Base-by-base conservation (phyloP, 1,140 invertebrate genomes). In the Lucilia sericata region DNA sequence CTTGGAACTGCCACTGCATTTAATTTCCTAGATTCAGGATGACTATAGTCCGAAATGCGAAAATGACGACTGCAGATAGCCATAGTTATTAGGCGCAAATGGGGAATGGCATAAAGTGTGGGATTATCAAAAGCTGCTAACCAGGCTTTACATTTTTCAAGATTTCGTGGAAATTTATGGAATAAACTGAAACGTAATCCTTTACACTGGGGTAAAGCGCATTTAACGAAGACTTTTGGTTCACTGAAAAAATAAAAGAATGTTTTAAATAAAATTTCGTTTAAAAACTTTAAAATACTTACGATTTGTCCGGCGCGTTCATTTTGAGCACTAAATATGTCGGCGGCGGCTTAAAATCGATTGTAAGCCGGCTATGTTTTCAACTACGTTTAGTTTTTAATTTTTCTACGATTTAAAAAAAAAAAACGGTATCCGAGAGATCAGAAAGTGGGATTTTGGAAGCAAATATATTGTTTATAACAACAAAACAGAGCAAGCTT, bases 61-160 rank as follows among this genome's bases (percentile, higher is more conserved):
- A 86, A 86, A 70, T 86, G 85, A 17, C 83, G 60, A 25, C 55
- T n/a, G n/a, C 85, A 86, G 13, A 80, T 19, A 9, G 4, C 14
- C 5, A 21, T 19, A 3, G 10, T 17, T 2, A 13, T 49, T 17
- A 86, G 25, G 17, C 70, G 21, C 25, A 49, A 42, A 19, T 36
- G 19, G 17, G 82, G 49, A 1, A 70, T 13, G 2, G 34, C 49
- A 8, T 81, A 30, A 1, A 86, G 30, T 55, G 51, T 19, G 2
- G 82, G 82, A 47, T 70, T 74, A 34, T 81, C 42, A 34, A 86
- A 49, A 17, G 74, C 74, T 10, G 83, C 21, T 2, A 74, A 36
- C 85, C 85, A 86, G 10, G 36, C 9, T 42, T 84, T 12, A 0
- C 19, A 14, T 12, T 83, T 49, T 25, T 84, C 70, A 1, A 47